Evolutionary conservation across 2,113 vertebrate species (phyloP), one percentile per base, ranked within the genome.

Genomic region (Callipepla squamata): DNA sequence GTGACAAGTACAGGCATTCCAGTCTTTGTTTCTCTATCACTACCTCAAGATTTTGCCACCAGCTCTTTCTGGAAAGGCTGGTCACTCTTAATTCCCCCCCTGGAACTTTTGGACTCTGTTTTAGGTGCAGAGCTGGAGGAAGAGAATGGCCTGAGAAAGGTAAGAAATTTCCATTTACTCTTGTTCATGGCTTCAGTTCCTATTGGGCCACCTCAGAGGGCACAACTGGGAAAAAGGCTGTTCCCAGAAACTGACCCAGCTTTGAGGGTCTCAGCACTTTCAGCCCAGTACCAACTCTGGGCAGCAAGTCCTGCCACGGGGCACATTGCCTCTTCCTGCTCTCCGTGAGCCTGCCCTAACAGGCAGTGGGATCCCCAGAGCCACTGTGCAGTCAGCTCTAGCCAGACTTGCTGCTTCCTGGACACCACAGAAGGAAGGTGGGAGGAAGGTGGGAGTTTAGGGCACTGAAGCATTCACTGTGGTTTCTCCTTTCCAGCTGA

Each of bases 21-120:
- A 38, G 38, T 50, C 22, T 76, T 47, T 68, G 48, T 9, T 25
- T 19, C 38, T 55, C 11, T 63, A 30, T 48, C 1, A 1, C 10
- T 51, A 36, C 21, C 30, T 66, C 0, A 0, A 45, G n/a, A 11
- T 76, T 72, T 70, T 77, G 50, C 28, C 2, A 1, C 30, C 2
- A 18, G 18, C 4, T 70, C 47, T 38, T 23, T 36, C 34, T 38
- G 34, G 25, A 38, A 51, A 51, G 18, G 34, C 5, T 38, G 2
- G 59, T 51, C 59, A 77, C 36, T 23, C 68, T 70, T 51, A 21
- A 38, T 15, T 13, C 11, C 34, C 23, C 47, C 26, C 26, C 16
- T 44, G 44, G 53, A 0, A 0, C 44, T 95, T 32, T 84, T 0
- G 0, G 34, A 15, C 44, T 94, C 72, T 92, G 15, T 96, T 96